phyloP scores from a whole-genome alignment of 2,113 vertebrate species.

The Petroica traversi region DNA sequence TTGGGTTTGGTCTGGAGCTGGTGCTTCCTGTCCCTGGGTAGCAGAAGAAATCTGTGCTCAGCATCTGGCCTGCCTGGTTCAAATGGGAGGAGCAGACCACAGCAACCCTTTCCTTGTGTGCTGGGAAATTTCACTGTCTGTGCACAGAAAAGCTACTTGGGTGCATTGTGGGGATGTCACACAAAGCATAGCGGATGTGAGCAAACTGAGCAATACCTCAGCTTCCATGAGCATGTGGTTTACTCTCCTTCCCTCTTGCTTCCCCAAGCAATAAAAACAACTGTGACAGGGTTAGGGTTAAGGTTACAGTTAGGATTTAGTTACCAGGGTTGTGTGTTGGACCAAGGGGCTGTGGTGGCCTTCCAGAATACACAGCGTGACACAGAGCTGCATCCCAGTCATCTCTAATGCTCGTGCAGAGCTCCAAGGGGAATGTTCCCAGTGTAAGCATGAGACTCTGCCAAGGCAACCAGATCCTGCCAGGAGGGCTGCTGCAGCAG shows the following conservation, averaged over 20 bases:
- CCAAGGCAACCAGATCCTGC: background rate
- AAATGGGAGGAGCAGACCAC: background rate
- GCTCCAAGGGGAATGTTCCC: background rate
- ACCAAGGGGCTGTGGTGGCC: background rate
- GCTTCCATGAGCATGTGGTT: background rate
- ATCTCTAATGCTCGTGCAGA: background rate
- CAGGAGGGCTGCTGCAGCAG: background rate
- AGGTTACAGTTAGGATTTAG: background rate
- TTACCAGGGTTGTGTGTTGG: background rate
- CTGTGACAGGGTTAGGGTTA: background rate
- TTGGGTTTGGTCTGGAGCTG: background rate
- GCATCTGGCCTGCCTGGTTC: background rate
- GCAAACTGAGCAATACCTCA: background rate
- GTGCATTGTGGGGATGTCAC: background rate
- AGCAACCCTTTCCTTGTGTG: background rate
- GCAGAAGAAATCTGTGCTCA: background rate
- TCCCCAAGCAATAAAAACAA: background rate
- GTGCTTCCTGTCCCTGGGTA: conserved; percentile 3
- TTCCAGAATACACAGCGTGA: background rate
- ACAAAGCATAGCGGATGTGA: background rate
- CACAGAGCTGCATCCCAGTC: background rate
- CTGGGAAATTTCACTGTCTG: background rate
- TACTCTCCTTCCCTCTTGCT: background rate
- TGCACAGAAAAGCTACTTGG: background rate
- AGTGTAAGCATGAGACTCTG: background rate